phyloP scores from a whole-genome alignment of 2,888 invertebrate genomes.

The Sesamia inferens region DNA sequence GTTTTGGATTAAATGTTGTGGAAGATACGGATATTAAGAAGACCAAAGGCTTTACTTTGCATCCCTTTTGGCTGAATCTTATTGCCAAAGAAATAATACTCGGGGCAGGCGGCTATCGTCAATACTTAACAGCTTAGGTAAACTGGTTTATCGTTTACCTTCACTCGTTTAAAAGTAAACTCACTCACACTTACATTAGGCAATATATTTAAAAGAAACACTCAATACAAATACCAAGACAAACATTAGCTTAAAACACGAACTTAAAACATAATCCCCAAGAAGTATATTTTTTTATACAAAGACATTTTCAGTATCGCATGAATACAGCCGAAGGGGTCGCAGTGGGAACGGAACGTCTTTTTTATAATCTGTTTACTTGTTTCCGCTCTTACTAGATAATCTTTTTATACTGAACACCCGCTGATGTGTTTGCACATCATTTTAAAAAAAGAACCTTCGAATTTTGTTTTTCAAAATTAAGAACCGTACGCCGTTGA shows the following conservation, averaged over 20 bases:
- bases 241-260: constrained; percentile 19
- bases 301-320: constrained; percentile 60
- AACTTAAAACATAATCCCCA: constrained; percentile 24
- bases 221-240: neutral
- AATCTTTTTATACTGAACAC: constrained; percentile 83
- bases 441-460: constrained; percentile 63
- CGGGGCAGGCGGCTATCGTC: neutral
- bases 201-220: neutral
- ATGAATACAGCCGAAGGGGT: constrained; percentile 75
- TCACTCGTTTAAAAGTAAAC: neutral
- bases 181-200: neutral
- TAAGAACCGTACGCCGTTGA: constrained; percentile 26
- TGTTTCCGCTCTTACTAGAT: constrained; percentile 81
- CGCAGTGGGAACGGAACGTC: constrained; percentile 76
- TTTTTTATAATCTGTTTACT: constrained; percentile 89
- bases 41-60: neutral
- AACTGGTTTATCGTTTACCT: neutral
- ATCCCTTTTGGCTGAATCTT: neutral
- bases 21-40: neutral
- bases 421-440: constrained; percentile 75
- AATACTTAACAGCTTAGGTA: neutral
- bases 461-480: constrained; percentile 27
- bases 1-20: constrained; percentile 7
- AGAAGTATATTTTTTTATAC: constrained; percentile 35
- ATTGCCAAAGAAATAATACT: neutral